Conservation (phyloP, 2,888 invertebrate genomes). For the Dicyrtomina minuta region DNA sequence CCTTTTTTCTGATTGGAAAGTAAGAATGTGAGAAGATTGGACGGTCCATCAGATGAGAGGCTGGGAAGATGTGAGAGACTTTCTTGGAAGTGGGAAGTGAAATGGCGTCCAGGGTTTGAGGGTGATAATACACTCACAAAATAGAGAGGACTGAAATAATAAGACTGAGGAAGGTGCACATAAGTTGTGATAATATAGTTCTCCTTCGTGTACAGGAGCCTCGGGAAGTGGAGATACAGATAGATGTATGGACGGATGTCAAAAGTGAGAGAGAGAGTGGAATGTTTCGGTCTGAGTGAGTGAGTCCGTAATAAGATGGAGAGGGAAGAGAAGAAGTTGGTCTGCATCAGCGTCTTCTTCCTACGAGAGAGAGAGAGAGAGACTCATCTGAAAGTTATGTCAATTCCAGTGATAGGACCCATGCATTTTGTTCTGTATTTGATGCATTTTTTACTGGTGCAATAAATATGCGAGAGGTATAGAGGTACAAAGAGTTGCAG, state of each 20-base stretch:
- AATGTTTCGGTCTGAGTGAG: neutral
- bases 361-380: neutral
- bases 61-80: too few species aligned
- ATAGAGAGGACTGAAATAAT: neutral
- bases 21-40: too few species aligned
- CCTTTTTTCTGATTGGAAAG: too few species aligned
- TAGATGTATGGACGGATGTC: neutral
- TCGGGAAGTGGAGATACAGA: neutral
- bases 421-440: conserved; percentile 51
- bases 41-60: too few species aligned
- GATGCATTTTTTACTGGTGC: conserved; percentile 52
- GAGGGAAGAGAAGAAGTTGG: neutral
- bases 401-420: conserved; percentile 44
- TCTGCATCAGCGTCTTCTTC: conserved; percentile 36
- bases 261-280: conserved; percentile 6
- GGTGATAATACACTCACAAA: neutral
- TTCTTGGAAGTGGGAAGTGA: too few species aligned
- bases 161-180: neutral
- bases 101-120: too few species aligned
- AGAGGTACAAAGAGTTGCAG: conserved; percentile 41
- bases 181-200: neutral
- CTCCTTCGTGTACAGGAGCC: neutral
- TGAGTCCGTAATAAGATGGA: neutral
- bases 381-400: conserved; percentile 41
- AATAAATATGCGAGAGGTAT: conserved; percentile 50